Conservation (phyloP, 2,888 invertebrate genomes). For the Didymodactylos carnosus region DNA sequence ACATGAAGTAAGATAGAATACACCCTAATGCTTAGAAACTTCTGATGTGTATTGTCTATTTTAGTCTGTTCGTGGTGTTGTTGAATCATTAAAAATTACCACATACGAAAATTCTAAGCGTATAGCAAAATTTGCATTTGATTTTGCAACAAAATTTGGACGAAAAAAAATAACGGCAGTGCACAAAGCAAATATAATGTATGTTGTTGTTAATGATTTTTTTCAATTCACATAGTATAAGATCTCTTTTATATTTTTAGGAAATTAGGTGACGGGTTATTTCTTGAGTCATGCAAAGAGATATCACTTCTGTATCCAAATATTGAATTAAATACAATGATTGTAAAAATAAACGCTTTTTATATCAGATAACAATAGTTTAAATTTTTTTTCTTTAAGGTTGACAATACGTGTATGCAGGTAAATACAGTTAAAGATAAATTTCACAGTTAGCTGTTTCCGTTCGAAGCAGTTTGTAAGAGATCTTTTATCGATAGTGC, state of each 20-base stretch:
- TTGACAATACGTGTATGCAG: conserved; percentile 95
- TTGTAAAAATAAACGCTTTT: no score
- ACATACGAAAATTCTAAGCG: conserved; percentile 73
- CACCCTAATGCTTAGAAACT: no score
- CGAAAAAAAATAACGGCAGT: conserved; percentile 90
- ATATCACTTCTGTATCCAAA: conserved; percentile 69
- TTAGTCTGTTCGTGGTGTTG: conserved; percentile 48
- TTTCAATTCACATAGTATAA: no score
- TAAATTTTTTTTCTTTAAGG: no score
- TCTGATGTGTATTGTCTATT: conserved; percentile 13
- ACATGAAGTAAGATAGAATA: conserved; percentile 46
- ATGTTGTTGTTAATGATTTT: conserved; percentile 16
- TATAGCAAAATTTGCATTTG: conserved; percentile 96
- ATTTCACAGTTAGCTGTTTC: no score
- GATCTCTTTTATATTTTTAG: no score
- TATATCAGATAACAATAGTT: no score
- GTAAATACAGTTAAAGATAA: no score
- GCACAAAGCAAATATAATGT: conserved; percentile 94
- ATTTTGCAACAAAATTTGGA: conserved; percentile 77
- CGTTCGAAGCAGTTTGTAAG: no score
- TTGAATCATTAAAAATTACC: conserved; percentile 87
- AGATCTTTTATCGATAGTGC: no score
- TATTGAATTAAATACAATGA: conserved; percentile 76
- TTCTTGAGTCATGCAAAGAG: conserved; percentile 66
- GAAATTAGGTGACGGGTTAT: conserved; percentile 91